These are phyloP conservation scores for Vandiemenella viatica DNA, from an alignment of 2,888 invertebrate genomes.

Conservation along the genomic window DNA sequence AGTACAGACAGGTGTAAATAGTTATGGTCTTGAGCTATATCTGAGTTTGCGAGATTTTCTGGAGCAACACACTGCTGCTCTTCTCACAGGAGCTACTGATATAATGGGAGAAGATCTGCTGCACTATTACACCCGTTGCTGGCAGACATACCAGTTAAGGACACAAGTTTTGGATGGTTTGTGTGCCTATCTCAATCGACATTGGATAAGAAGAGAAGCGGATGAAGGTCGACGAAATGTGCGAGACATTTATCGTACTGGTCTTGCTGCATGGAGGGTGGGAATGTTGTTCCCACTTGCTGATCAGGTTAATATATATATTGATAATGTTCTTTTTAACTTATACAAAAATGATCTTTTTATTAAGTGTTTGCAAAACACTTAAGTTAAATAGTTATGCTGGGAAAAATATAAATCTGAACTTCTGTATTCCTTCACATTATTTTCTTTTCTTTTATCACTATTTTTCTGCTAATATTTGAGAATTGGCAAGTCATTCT, in stretches of 20 bases:
- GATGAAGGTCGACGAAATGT: conserved; percentile 95
- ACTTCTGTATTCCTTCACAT: too few relatives aligned
- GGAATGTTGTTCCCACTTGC: background rate
- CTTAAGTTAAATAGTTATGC: too few relatives aligned
- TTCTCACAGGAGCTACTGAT: conserved; percentile 68
- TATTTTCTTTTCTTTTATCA: too few relatives aligned
- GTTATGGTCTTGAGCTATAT: conserved; percentile 93
- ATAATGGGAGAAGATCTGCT: conserved; percentile 92
- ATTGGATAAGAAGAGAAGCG: conserved; percentile 96
- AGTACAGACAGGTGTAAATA: conserved; percentile 59
- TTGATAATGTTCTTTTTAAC: too few relatives aligned
- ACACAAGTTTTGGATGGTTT: conserved; percentile 95
- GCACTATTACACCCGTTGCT: conserved; percentile 89
- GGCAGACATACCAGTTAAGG: conserved; percentile 97
- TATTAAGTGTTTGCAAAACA: too few relatives aligned
- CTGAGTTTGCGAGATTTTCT: conserved; percentile 85
- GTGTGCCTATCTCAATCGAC: conserved; percentile 59
- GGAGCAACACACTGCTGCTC: conserved; percentile 64
- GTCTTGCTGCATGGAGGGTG: background rate
- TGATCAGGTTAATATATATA: background rate
- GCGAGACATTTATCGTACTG: conserved; percentile 88
- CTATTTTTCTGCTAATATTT: too few relatives aligned
- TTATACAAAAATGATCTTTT: too few relatives aligned
- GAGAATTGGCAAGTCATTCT: too few relatives aligned
- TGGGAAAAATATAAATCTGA: too few relatives aligned